Conservation (phyloP, 1,140 invertebrate species). For the Diachasmimorpha longicaudata region DNA sequence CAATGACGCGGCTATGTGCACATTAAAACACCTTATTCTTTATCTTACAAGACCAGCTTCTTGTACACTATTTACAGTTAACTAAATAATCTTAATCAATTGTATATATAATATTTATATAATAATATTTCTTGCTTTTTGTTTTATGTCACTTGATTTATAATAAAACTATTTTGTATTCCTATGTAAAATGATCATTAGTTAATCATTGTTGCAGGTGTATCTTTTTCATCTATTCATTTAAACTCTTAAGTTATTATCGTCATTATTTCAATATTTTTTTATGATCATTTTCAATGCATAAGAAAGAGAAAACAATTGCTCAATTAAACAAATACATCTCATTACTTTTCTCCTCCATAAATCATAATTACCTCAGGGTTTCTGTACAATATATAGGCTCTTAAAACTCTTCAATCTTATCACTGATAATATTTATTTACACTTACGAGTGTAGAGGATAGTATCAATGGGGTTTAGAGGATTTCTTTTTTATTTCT, state of each 20-base stretch:
- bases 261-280: constrained; percentile 24
- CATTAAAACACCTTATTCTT: constrained; percentile 66
- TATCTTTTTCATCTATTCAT: constrained; percentile 28
- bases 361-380: constrained; percentile 29
- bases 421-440: constrained; percentile 44
- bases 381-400: constrained; percentile 56
- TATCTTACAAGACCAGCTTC: constrained; percentile 68
- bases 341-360: background rate
- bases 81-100: constrained; percentile 55
- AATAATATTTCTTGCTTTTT: constrained; percentile 41
- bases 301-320: constrained; percentile 48
- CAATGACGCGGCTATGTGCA: constrained; percentile 67
- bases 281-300: constrained; percentile 29
- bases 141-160: constrained; percentile 8
- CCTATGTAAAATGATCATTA: constrained; percentile 28
- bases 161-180: constrained; percentile 17
- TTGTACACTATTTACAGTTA: constrained; percentile 65
- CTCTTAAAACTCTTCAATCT: constrained; percentile 51
- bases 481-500: constrained; percentile 6
- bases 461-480: constrained; percentile 17
- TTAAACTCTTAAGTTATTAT: constrained; percentile 27
- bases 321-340: constrained; percentile 52
- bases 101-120: constrained; percentile 52
- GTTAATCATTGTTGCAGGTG: constrained; percentile 16
- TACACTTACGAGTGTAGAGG: constrained; percentile 22